Evolutionary conservation across 1,140 invertebrate genomes (phyloP), one percentile per base, ranked within the genome.

Genomic region (Vanessa tameamea): DNA sequence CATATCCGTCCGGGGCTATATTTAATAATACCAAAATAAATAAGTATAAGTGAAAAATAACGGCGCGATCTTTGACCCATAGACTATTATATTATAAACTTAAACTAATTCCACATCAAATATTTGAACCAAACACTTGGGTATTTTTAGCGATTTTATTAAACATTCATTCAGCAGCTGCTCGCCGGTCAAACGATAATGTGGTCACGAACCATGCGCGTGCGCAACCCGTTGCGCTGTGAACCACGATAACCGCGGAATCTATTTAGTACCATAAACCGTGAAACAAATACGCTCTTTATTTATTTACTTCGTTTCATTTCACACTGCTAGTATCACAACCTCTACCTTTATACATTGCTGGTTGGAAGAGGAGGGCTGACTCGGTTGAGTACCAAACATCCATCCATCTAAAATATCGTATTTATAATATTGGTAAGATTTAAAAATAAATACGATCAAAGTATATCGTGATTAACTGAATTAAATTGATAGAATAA

Each of bases 171-270:
- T 37, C 26, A 61, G 23, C 57, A 15, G 57, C 57, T 37, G 20
- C 9, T 7, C 26, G 57, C 11, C 53, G 16, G 53, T 55, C 57
- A 61, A 51, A 51, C 48, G 57, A 61, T 61, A 61, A 16, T 37
- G 57, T 23, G 51, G 64, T 31, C 65, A 67, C 65, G 65, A 67
- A 51, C 7, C 15, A 8, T 12, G 51, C 65, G 65, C 65, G 51
- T 67, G 65, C 65, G 65, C 47, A 47, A 43, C 9, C 14, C 48
- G 48, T n/a, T 12, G 48, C 14, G n/a, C 48, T 47, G 37, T 47
- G 63, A 47, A 51, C 64, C 16, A 47, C 64, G 64, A 66, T 66
- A 53, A 66, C 64, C 47, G 64, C 14, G 37, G 43, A 64, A 66
- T 66, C 20, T 66, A 66, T 66, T 66, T 51, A 9, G n/a, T 26